Base-by-base conservation (phyloP, 2,113 vertebrate genomes). In the Psittacara wagleri region DNA sequence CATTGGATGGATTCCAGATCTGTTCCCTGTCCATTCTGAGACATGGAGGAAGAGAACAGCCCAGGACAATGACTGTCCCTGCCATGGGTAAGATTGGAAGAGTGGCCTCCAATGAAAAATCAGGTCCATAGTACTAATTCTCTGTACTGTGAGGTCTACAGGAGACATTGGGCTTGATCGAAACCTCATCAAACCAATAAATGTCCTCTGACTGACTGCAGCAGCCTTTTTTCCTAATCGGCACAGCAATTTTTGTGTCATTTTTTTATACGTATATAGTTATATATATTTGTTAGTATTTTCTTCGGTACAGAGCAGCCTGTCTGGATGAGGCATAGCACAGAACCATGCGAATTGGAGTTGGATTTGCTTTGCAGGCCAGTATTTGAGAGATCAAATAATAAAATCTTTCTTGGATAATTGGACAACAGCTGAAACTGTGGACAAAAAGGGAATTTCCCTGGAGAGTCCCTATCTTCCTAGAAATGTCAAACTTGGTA, bases 371-470 rank as follows among this genome's bases (percentile, higher is more conserved):
- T 95, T 83, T 83, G 29, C 90, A 88, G 85, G 91, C 39, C 20
- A 39, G 73, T 31, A 69, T 29, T 92, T 62, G 90, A 91, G 83
- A 97, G 95, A 97, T 79, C 92, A 95, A 94, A 96, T 10, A 94
- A 54, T 52, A 76, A 89, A 96, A 95, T 52, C 83, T 96, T 84
- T 91, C 79, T 72, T 35, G 86, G 81, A 90, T 94, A 97, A 91
- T 64, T 95, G 93, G 93, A 66, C 82, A 93, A 92, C 25, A 82
- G 80, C 67, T 91, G 74, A 95, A 97, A 88, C 57, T 78, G 72
- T 88, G 91, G 94, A 66, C 93, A 95, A 62, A 94, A 94, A 96
- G 91, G 61, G 95, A 95, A 96, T 96, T 95, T 96, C 96, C 92
- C 89, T 10, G 44, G 88, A 84, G 96, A 97, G 37, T 2, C 87